Percentiles rank a stretch among this genome's conserved stretches.
Evolutionary conservation across 2,888 invertebrate species (phyloP).

Genomic region (Ophion obscuratus): DNA sequence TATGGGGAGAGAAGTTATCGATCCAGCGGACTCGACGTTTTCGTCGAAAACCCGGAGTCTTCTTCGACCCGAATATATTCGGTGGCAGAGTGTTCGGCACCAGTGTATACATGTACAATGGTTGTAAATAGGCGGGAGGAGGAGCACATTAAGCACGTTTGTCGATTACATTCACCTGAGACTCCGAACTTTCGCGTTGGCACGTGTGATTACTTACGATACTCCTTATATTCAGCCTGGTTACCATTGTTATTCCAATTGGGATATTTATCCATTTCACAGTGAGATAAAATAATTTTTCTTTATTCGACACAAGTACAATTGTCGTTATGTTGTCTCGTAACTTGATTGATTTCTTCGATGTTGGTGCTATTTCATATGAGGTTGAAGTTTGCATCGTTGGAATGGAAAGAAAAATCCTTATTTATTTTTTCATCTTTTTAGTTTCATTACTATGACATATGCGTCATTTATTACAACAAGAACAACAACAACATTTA

Average conservation of each 20-base stretch:
- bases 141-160: not conserved
- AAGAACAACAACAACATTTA: too few relatives aligned
- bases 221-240: not conserved
- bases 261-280: not conserved
- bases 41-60: not conserved
- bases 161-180: conserved; percentile 4
- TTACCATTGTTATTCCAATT: not conserved
- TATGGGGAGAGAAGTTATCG: not conserved
- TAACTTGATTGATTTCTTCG: too few relatives aligned
- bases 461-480: too few relatives aligned
- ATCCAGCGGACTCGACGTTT: conserved; percentile 13
- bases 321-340: too few relatives aligned
- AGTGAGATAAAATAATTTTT: too few relatives aligned
- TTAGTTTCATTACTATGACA: too few relatives aligned
- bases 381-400: too few relatives aligned
- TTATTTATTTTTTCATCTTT: too few relatives aligned
- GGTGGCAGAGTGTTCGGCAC: not conserved
- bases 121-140: not conserved
- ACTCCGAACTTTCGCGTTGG: conserved; percentile 6
- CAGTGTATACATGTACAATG: not conserved
- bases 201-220: conserved; percentile 1
- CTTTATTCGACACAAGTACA: too few relatives aligned
- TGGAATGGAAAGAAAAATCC: too few relatives aligned
- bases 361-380: too few relatives aligned
- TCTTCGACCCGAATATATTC: too few relatives aligned